Evolutionary conservation across 2,113 vertebrate species (phyloP), one percentile per base, ranked within the genome.

Genomic region (Felis chaus): DNA sequence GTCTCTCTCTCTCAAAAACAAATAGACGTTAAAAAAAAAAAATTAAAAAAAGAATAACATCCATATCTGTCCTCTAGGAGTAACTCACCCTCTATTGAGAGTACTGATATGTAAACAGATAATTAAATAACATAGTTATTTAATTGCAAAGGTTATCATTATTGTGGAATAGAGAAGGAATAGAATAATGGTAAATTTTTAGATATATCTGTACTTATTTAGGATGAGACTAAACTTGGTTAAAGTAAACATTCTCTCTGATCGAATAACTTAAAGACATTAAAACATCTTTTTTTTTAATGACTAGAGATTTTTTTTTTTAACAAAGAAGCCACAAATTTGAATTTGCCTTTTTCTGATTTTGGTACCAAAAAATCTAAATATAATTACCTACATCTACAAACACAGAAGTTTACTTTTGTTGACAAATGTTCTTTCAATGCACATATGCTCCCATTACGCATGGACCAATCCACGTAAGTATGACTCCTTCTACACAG

Each of bases 331-430:
- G 23, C 33, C 33, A 78, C 50, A 92, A 69, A 97, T 92, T 95
- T 55, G 27, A 89, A 79, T 80, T 95, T 93, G 12, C 31, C 80
- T 89, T 79, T 84, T 92, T 84, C 68, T 79, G 23, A 84, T 50
- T 66, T 36, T 93, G 19, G 4, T 61, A 65, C 57, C 19, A 41
- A 85, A 84, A 94, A 71, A 90, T 95, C 31, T 92, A 68, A 83
- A 84, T 73, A 45, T 89, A 92, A 95, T 13, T 84, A 25, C 36
- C 71, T 68, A 1, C 74, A 13, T 90, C 23, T 65, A 41, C 55
- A 85, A 45, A 13, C 53, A 65, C 18, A 89, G 61, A 76, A 69
- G 13, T 89, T 92, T 61, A 73, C 73, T 91, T 88, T 29, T 68
- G 10, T 50, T 78, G 83, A 41, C 50, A 57, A 82, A 88, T 92